Base-by-base conservation (phyloP, 2,888 invertebrate species). In the Apotomis capreana region DNA sequence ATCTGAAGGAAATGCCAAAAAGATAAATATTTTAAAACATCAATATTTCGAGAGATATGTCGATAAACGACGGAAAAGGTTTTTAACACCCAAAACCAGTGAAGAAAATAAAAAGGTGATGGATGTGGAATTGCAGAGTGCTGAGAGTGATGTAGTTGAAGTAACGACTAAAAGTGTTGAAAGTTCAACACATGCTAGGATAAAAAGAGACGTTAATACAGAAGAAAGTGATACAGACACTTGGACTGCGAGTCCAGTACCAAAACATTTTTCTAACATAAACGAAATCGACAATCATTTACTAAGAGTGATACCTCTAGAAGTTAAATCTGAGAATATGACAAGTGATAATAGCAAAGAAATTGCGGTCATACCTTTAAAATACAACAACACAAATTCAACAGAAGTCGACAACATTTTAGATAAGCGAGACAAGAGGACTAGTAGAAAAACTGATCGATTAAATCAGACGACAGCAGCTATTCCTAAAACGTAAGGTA, bases 401-500 rank as follows among this genome's bases (percentile, higher is more conserved):
- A 91, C 92, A 51, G 92, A 90, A 81, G 84, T 87, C 5, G 79
- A 85, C 59, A 91, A 90, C 76, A 82, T 87, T 69, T 74, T 88
- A 37, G 92, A 92, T 52, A 91, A 87, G 78, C 87, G 92, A 59
- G 91, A 93, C 52, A 94, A 94, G 77, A 89, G 93, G 70, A 94
- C 94, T 0, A 94, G 93, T 77, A 89, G 94, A 71, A 94, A 94
- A 80, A 92, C 93, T 10, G 94, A 94, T 76, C 86, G 92, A 76
- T 77, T 93, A 2, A 94, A 94, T 77, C 93, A 94, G 81, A 94
- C 94, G 1, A 94, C 93, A 46, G 92, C 91, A 3, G 87, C 91
- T 44, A 84, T 93, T 59, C 94, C 94, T 9, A 94, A 94, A 85
- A 92, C 91, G 94, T 94, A 83, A 87, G 91, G 68, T 68, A 40